Base-by-base conservation (phyloP, 2,797 vertebrate genomes). In the Rachycentron canadum region DNA sequence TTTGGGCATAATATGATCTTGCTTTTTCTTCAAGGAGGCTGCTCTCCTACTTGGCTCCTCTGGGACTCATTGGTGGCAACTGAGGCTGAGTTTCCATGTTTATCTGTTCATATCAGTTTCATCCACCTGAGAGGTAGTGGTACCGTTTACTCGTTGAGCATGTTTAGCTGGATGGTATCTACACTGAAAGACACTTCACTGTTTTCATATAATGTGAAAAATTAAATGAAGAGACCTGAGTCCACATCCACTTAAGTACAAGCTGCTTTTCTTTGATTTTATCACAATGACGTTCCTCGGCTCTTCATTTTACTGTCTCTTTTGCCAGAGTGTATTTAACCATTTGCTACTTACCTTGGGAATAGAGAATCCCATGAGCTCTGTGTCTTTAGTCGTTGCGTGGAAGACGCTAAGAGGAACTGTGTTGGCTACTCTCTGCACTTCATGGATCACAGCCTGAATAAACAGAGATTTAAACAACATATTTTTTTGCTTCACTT, bases 391-490 rank as follows among this genome's bases (percentile, higher is more conserved):
- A 3, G 89, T 93, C 0, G 94, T 94, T 21, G 68, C 73, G 81
- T 96, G 96, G 38, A 91, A 92, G 17, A 95, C 82, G 16, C 94
- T 94, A 23, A 95, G 89, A 1, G 96, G 95, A 3, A 89, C 86
- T 0, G 92, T 92, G 87, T 91, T 94, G 23, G 93, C 88, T 1
- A 93, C 12, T 9, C 95, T 92, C 87, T 95, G 95, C 21, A 88
- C 55, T 77, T 96, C 96, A 57, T 96, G 95, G 71, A 93, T 93
- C 71, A 93, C 91, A 59, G 96, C 95, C 83, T 95, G 86, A 0
- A 84, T 78, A 55, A 58, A 59, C 4, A 74, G 7, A 76, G 21
- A 50, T 60, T 69, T n/a, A 30, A 38, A 61, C 17, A 52, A 49
- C 32, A 66, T 43, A n/a, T 23, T 40, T 1, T 26, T 32, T 50